Evolutionary conservation across 2,888 invertebrate genomes (phyloP).

Genomic region (Beris morrisii): DNA sequence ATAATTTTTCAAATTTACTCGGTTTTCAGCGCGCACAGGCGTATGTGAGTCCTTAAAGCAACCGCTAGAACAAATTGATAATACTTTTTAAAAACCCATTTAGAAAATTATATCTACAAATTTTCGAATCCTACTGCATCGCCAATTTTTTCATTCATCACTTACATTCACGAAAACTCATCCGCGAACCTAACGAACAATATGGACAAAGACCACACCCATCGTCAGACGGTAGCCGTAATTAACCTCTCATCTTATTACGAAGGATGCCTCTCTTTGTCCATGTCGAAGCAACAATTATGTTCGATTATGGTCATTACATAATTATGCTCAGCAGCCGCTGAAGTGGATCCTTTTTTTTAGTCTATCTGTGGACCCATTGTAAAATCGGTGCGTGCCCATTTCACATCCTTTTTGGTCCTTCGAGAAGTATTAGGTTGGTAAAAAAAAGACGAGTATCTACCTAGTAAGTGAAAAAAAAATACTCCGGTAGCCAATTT

Average conservation of each 20-base stretch:
- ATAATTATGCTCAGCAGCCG: conserved; percentile 29
- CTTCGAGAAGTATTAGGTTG: neutral
- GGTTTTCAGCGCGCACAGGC: too few species aligned
- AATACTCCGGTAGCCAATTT: conserved; percentile 20
- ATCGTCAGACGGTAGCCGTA: conserved; percentile 19
- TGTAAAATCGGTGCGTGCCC: conserved; percentile 20
- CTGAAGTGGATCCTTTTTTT: conserved; percentile 29
- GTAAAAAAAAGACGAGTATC: neutral
- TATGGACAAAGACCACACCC: conserved; percentile 12
- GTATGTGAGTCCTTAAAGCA: too few species aligned
- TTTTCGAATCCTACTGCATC: too few species aligned
- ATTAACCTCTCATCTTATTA: conserved; percentile 29
- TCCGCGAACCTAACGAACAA: too few species aligned
- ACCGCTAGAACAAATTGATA: too few species aligned
- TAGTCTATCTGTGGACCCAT: conserved; percentile 6
- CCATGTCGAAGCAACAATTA: conserved; percentile 27
- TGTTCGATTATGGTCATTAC: conserved; percentile 35
- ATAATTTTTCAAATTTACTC: too few species aligned
- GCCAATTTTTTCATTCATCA: too few species aligned
- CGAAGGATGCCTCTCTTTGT: conserved; percentile 7
- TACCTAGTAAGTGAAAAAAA: neutral
- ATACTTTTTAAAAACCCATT: too few species aligned
- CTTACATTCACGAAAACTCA: too few species aligned
- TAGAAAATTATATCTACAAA: too few species aligned
- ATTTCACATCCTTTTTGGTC: conserved; percentile 20